Percentiles rank a stretch among this genome's conserved stretches.
These are phyloP conservation scores for Rhyacophila evoluta DNA, from an alignment of 2,888 invertebrate genomes.

Conservation along the genomic window DNA sequence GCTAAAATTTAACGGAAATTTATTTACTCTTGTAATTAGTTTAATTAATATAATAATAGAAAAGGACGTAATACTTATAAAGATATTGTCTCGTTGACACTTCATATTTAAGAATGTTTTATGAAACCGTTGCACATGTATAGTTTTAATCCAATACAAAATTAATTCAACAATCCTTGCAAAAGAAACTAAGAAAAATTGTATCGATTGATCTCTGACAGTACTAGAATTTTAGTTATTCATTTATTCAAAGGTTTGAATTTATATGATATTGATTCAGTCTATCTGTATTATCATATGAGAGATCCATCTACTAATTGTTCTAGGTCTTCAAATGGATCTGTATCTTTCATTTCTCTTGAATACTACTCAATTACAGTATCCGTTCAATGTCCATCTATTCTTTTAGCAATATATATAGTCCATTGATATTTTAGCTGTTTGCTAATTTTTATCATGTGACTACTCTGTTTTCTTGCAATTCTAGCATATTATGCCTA, in stretches of 20 bases:
- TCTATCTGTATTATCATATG: too few relatives aligned
- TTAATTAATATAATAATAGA: constrained; percentile 20
- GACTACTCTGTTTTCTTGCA: too few relatives aligned
- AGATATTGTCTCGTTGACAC: constrained; percentile 33
- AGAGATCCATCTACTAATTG: too few relatives aligned
- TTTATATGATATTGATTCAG: too few relatives aligned
- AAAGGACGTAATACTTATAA: constrained; percentile 42
- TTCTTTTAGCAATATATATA: too few relatives aligned
- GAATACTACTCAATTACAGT: too few relatives aligned
- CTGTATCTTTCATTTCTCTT: too few relatives aligned
- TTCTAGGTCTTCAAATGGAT: too few relatives aligned
- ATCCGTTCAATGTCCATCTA: too few relatives aligned
- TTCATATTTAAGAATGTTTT: constrained; percentile 28
- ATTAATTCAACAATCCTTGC: background rate
- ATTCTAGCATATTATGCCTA: too few relatives aligned
- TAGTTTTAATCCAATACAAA: constrained; percentile 16
- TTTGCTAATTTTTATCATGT: too few relatives aligned
- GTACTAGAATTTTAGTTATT: background rate
- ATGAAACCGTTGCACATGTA: constrained; percentile 27
- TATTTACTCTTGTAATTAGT: constrained; percentile 27
- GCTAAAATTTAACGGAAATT: constrained; percentile 7
- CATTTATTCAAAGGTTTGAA: background rate
- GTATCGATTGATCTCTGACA: background rate
- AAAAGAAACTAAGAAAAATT: background rate
- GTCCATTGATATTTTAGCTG: too few relatives aligned